Evolutionary conservation across 2,113 vertebrate genomes (phyloP), one percentile per base, ranked within the genome.

Genomic region (Heliornis fulica): DNA sequence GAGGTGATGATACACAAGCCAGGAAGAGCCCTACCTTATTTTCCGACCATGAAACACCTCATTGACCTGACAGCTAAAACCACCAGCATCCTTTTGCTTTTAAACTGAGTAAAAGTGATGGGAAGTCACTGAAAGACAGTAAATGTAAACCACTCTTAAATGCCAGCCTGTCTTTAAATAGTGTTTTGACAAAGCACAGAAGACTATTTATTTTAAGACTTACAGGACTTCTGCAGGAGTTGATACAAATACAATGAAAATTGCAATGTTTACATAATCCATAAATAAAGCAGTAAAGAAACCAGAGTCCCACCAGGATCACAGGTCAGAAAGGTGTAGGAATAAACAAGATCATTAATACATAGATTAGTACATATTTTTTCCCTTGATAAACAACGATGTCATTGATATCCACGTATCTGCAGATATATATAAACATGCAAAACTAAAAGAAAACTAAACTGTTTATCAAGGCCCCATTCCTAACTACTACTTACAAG

Each of bases 241-340:
- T 75, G 59, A 38, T 84, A 18, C 50, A 93, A 92, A 85, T 93
- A 95, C 90, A 96, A 90, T 94, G 83, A 94, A 69, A 92, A 69
- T 69, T 60, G 20, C 83, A 45, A 60, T 66, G n/a, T 85, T 93
- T 82, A n/a, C 18, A n/a, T 77, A 80, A 41, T 34, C 53, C 87
- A 75, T 91, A 89, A 95, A 93, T 94, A 94, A 93, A 94, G 61
- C 10, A 61, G 26, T 56, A 77, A 94, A 93, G 68, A 88, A 69
- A 50, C 36, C 66, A 63, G 70, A 83, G 63, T 77, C 63, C 45
- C 66, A 74, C 12, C 14, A 71, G 68, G 29, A 80, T 87, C n/a
- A 53, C 59, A 95, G 71, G 34, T 90, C 18, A 83, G 74, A 93
- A 91, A 94, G n/a, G 28, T 89, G 14, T 40, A 51, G 16, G 9